phyloP scores from a whole-genome alignment of 2,113 vertebrate genomes.

The Todiramphus chloris region DNA sequence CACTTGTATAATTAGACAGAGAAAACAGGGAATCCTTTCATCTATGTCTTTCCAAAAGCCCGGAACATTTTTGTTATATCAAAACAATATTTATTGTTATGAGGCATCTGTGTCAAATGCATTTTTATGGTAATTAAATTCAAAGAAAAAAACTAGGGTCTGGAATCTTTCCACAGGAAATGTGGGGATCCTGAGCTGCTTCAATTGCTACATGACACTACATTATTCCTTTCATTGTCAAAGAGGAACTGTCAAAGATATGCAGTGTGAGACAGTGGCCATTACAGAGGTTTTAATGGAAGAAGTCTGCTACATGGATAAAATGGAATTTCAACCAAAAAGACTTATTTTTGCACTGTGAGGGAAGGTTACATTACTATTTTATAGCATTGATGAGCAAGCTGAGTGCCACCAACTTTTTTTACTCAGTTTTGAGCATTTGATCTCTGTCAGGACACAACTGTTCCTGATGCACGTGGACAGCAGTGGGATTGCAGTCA shows the following conservation, averaged over 20 bases:
- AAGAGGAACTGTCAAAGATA: background rate
- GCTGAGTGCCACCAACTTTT: fast-evolving
- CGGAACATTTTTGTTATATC: background rate
- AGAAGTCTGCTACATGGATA: background rate
- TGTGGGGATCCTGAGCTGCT: background rate
- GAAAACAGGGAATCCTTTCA: background rate
- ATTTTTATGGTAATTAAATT: background rate
- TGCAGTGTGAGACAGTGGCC: background rate
- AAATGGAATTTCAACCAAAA: background rate
- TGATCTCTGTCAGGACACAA: background rate
- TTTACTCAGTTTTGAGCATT: background rate
- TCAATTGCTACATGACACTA: background rate
- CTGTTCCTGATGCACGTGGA: background rate
- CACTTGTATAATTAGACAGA: background rate
- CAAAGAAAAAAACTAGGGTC: background rate
- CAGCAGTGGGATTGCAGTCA: background rate
- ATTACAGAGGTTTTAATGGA: background rate
- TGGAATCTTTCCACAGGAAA: background rate
- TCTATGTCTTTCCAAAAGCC: background rate
- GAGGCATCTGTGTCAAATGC: background rate
- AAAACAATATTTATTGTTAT: background rate
- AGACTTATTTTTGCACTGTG: background rate
- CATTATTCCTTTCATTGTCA: background rate
- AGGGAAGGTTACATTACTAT: background rate
- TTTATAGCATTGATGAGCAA: background rate